phyloP scores from a whole-genome alignment of 2,797 vertebrate species.

The Vultur gryphus region DNA sequence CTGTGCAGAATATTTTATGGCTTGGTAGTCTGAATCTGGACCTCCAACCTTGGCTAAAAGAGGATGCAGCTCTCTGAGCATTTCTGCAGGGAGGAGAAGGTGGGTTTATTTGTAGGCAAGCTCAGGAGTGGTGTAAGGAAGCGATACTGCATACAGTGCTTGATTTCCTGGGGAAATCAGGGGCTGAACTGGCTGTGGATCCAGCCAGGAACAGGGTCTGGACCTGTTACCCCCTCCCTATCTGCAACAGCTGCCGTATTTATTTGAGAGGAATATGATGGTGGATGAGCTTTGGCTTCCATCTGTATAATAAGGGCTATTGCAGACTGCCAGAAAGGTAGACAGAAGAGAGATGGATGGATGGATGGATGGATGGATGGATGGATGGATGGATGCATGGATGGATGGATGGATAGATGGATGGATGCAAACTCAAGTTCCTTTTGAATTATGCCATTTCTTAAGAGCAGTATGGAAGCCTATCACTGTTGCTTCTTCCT shows the following conservation, averaged over 20 bases:
- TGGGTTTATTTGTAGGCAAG: not conserved
- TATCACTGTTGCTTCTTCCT: not conserved
- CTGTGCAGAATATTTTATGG: not conserved
- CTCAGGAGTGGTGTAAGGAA: not conserved
- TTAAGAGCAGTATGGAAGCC: not conserved
- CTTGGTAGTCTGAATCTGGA: not conserved
- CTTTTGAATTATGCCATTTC: not conserved
- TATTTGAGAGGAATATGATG: not conserved
- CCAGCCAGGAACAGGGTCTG: not conserved
- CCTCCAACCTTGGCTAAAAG: not conserved
- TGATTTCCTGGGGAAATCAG: not conserved
- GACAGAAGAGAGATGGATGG: not conserved
- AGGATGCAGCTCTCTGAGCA: not conserved
- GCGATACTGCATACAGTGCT: rapidly evolving
- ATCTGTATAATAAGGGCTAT: not conserved
- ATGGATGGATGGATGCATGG: not conserved
- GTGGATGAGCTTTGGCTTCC: not conserved
- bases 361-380: not conserved
- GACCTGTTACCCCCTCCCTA: too few relatives aligned
- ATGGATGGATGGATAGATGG: too few relatives aligned
- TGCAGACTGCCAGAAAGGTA: not conserved
- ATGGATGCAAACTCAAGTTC: not conserved
- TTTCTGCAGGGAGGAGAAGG: not conserved
- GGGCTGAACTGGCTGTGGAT: not conserved
- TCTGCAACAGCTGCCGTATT: not conserved